phyloP scores from a whole-genome alignment of 2,888 invertebrate genomes.

The Melanostoma mellinum region DNA sequence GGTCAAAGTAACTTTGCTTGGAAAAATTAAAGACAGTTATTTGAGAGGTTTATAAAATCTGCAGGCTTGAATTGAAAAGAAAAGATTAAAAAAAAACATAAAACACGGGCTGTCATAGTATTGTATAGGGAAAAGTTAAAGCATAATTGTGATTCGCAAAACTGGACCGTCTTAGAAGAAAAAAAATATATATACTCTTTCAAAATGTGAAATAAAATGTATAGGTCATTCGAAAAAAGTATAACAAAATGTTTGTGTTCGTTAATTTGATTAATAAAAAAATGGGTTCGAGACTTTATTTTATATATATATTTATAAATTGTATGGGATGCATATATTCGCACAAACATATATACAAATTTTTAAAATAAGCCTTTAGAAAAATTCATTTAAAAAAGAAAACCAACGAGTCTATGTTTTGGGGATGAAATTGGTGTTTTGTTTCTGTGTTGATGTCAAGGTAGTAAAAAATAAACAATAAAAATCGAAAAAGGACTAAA shows the following conservation, averaged over 20 bases:
- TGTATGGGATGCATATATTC: constrained; percentile 77
- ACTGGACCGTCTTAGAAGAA: constrained; percentile 45
- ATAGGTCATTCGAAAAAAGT: constrained; percentile 64
- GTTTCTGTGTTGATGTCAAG: constrained; percentile 22
- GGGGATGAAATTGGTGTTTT: constrained; percentile 17
- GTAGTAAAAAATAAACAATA: constrained; percentile 17
- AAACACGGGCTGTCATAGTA: constrained; percentile 56
- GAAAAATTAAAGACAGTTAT: constrained; percentile 57
- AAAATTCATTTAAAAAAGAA: constrained; percentile 62
- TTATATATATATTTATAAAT: constrained; percentile 30
- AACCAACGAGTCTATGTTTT: constrained; percentile 56
- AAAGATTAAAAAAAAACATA: constrained; percentile 18
- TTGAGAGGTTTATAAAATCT: constrained; percentile 57
- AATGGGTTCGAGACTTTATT: constrained; percentile 57
- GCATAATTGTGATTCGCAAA: constrained; percentile 49
- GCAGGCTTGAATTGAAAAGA: constrained; percentile 61
- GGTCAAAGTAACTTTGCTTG: constrained; percentile 43
- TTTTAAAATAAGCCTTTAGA: constrained; percentile 76
- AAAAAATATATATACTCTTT: constrained; percentile 10
- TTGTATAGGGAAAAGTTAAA: constrained; percentile 52
- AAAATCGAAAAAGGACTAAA: constrained; percentile 20
- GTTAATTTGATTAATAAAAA: constrained; percentile 37
- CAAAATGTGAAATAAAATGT: constrained; percentile 56
- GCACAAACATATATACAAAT: constrained; percentile 81
- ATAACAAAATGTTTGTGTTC: constrained; percentile 56